These are phyloP conservation scores for Nemurella pictetii DNA, from an alignment of 2,888 invertebrate species.

Conservation along the genomic window DNA sequence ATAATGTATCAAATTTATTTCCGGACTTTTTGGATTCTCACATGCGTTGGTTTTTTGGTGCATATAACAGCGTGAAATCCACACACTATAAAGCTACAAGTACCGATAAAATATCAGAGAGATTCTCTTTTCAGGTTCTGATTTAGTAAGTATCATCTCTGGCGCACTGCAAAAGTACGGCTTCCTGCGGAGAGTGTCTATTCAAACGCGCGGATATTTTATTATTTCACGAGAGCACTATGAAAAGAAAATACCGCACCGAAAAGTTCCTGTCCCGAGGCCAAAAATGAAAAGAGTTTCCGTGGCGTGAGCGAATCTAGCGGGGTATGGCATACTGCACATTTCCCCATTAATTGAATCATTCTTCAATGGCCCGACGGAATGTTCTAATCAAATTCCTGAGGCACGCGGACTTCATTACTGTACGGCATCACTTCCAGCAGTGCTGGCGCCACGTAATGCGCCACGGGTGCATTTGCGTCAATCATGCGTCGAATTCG, in stretches of 20 bases:
- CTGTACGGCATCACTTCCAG: not conserved
- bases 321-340: not conserved
- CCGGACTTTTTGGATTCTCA: not conserved
- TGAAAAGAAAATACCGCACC: not conserved
- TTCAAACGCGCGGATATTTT: not conserved
- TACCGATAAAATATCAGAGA: no score
- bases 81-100: not conserved
- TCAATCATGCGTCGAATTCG: not conserved
- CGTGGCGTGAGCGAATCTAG: not conserved
- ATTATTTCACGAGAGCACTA: not conserved
- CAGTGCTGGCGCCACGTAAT: not conserved
- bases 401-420: conserved; percentile 10
- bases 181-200: not conserved
- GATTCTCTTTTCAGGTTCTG: no score
- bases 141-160: not conserved
- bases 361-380: not conserved
- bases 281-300: not conserved
- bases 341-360: not conserved
- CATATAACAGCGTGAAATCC: not conserved
- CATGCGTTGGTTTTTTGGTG: not conserved
- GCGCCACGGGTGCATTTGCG: not conserved
- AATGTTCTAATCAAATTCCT: conserved; percentile 16
- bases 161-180: no score
- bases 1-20: not conserved
- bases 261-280: not conserved